A percentile compares a stretch with the other conserved stretches of the same genome.
These are phyloP conservation scores for Hypomesus transpacificus DNA, from an alignment of 2,113 vertebrate genomes.

Conservation along the genomic window DNA sequence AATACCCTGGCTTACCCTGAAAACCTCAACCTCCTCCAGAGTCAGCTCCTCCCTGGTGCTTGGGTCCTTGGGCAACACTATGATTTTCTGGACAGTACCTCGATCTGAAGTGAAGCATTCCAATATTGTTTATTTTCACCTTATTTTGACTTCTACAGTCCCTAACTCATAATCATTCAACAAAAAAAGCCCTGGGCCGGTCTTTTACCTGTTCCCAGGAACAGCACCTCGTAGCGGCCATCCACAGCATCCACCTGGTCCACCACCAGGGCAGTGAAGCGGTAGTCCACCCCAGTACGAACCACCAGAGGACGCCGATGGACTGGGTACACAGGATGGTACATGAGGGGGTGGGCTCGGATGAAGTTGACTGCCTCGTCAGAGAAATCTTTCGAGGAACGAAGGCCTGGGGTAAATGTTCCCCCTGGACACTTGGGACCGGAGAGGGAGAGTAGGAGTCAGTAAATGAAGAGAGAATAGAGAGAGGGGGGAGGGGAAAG, in stretches of 20 bases:
- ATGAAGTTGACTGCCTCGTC: slow-evolving; percentile 83
- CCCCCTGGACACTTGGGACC: slow-evolving; percentile 78
- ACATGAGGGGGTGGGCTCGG: slow-evolving; percentile 80
- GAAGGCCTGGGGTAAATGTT: slow-evolving; percentile 78
- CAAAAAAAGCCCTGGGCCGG: not conserved
- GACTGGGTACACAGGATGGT: slow-evolving; percentile 76
- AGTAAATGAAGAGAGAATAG: not conserved
- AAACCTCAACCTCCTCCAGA: slow-evolving; percentile 81
- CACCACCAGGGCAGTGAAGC: slow-evolving; percentile 78
- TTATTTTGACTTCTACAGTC: not conserved
- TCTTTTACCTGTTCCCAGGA: slow-evolving; percentile 77
- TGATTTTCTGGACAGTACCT: slow-evolving; percentile 82
- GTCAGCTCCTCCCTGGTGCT: slow-evolving; percentile 76
- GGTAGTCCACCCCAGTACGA: slow-evolving; percentile 77
- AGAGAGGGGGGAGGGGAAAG: not conserved
- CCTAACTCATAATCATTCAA: not conserved
- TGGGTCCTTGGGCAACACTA: slow-evolving; percentile 76
- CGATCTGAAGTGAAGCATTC: slow-evolving; percentile 56
- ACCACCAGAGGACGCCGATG: slow-evolving; percentile 82
- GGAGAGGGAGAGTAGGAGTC: not conserved
- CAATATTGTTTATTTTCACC: not conserved
- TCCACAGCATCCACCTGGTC: slow-evolving; percentile 81
- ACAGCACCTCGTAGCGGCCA: slow-evolving; percentile 80
- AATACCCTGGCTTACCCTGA: slow-evolving; percentile 65
- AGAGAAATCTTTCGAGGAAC: slow-evolving; percentile 78